These are phyloP conservation scores for Drosophila ficusphila DNA, from an alignment of 1,140 invertebrate species.

Conservation along the genomic window DNA sequence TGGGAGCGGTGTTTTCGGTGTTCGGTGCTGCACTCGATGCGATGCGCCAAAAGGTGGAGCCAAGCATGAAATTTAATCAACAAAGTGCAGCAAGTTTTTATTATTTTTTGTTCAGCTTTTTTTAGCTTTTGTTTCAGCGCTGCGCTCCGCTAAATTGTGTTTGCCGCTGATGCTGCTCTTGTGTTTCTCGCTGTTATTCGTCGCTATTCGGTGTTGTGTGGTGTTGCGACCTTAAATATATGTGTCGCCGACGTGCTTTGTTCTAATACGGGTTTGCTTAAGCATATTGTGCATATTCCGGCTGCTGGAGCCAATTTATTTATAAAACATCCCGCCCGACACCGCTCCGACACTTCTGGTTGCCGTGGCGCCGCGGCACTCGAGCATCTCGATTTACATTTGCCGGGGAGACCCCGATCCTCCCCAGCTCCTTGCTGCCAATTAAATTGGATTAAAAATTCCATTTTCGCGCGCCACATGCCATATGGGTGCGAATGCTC, in stretches of 20 bases:
- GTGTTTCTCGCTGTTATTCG: too few species aligned
- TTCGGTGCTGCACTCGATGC: slow-evolving; percentile 38
- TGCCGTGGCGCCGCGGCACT: slow-evolving; percentile 31
- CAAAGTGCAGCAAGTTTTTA: slow-evolving; percentile 74
- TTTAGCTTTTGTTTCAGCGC: slow-evolving; percentile 37
- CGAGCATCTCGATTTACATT: slow-evolving; percentile 33
- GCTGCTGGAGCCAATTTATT: slow-evolving; percentile 62
- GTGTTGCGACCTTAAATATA: slow-evolving; percentile 59
- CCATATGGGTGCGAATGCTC: slow-evolving; percentile 65
- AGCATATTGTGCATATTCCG: slow-evolving; percentile 48
- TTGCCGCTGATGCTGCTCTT: slow-evolving; percentile 34
- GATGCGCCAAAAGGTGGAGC: slow-evolving; percentile 63
- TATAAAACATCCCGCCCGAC: slow-evolving; percentile 55
- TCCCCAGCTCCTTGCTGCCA: slow-evolving; percentile 18
- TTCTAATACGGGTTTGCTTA: slow-evolving; percentile 56
- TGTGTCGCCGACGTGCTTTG: slow-evolving; percentile 69
- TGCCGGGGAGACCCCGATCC: neutral
- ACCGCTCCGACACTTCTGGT: slow-evolving; percentile 41
- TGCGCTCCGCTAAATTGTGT: slow-evolving; percentile 34
- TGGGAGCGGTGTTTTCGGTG: slow-evolving; percentile 26
- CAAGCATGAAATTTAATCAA: slow-evolving; percentile 79
- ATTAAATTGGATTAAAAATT: slow-evolving; percentile 83
- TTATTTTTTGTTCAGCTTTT: slow-evolving; percentile 34
- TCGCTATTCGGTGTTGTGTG: slow-evolving; percentile 44
- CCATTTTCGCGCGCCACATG: slow-evolving; percentile 61